Evolutionary conservation across 2,888 invertebrate genomes (phyloP), one percentile per base, ranked within the genome.

Genomic region (Sesamia inferens): DNA sequence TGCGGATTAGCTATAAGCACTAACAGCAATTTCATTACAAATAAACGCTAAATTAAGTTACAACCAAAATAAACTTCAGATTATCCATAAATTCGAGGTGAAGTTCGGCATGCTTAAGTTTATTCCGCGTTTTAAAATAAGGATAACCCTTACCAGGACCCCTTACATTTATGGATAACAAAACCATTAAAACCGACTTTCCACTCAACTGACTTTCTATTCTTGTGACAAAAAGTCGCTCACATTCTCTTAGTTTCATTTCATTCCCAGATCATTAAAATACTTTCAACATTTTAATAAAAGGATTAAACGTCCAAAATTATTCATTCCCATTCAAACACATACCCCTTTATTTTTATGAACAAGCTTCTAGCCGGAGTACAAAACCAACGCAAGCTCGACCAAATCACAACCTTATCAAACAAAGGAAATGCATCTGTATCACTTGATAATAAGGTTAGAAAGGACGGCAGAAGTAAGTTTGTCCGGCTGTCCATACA

Each of bases 341-440:
- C 57, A 82, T 82, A 84, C 86, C 88, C 89, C 89, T 92, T 92
- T 91, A 93, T 93, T 94, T 93, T 91, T 92, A 93, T 92, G 92
- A 92, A 92, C 91, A 90, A 88, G 90, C 88, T 87, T 87, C 87
- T 89, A 92, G 91, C 91, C 91, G 90, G 89, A 92, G 90, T 90
- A 92, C 92, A 91, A 92, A 93, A 93, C 93, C 93, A 89, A 91
- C 89, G 90, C 88, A 89, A 91, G 88, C 87, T 85, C 74, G 63
- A 82, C 88, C 72, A 69, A 39, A 39, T 42, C 16, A 31, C 24
- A 75, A 78, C 62, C 51, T 5, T 0, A 8, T 0, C 3, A 44
- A 70, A 59, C 78, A 81, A 70, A 54, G 72, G 22, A 88, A 83
- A 87, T 65, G 71, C 48, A 58, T 81, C 89, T 82, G 58, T 90